Conservation (phyloP, 1,140 invertebrate species). For the Atta cephalotes region DNA sequence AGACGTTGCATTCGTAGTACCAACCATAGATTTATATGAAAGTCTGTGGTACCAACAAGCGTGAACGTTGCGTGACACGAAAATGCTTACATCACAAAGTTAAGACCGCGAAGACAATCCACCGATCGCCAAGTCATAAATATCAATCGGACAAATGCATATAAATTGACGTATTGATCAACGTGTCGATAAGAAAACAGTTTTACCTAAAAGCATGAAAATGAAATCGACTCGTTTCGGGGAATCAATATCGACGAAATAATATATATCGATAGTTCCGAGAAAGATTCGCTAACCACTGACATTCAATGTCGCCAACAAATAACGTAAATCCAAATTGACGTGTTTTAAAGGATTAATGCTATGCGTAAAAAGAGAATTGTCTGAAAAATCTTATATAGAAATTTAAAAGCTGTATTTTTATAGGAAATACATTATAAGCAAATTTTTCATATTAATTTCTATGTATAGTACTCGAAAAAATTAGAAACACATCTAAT, state of each 20-base stretch:
- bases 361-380: neutral
- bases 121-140: constrained; percentile 54
- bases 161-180: constrained; percentile 50
- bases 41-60: constrained; percentile 4
- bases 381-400: neutral
- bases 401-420: neutral
- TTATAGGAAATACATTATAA: neutral
- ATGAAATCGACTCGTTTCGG: constrained; percentile 31
- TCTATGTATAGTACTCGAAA: neutral
- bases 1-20: constrained; percentile 2
- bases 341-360: neutral
- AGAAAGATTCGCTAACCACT: neutral
- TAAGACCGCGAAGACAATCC: constrained; percentile 3
- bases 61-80: constrained; percentile 54
- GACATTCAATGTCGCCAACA: neutral
- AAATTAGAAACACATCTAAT: neutral
- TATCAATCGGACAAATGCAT: constrained; percentile 62
- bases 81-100: constrained; percentile 48
- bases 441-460: neutral
- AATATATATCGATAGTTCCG: neutral
- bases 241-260: constrained; percentile 10
- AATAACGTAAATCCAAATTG: neutral
- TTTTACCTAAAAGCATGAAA: constrained; percentile 49
- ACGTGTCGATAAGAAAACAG: constrained; percentile 55
- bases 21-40: no score